Evolutionary conservation across 2,797 vertebrate species (phyloP).

Genomic region (Chiloscyllium punctatum): DNA sequence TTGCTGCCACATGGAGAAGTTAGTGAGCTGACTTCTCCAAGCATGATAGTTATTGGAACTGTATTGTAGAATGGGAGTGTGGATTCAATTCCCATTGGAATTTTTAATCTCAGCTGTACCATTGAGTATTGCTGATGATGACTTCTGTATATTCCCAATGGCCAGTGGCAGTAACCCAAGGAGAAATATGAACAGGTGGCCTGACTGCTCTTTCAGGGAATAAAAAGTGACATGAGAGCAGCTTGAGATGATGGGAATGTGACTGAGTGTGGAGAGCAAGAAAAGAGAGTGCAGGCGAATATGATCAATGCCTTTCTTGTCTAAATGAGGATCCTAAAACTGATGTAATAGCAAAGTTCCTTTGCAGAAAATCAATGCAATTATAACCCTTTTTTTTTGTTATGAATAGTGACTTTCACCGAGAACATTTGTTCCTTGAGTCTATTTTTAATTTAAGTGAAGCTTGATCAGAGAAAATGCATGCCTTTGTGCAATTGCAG

Average conservation of each 20-base stretch:
- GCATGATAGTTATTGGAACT: not conserved
- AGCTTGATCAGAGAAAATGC: not conserved
- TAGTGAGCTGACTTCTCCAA: not conserved
- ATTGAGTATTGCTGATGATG: not conserved
- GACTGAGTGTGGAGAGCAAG: not conserved
- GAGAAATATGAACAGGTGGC: not conserved
- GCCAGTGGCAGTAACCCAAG: not conserved
- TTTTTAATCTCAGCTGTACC: not conserved
- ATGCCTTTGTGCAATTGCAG: not conserved
- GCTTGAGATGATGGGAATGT: not conserved
- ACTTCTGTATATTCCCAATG: not conserved
- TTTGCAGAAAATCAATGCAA: not conserved
- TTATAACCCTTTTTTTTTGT: not conserved
- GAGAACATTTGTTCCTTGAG: not conserved
- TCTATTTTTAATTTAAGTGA: not conserved
- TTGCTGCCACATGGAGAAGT: not conserved
- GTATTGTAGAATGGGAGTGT: not conserved
- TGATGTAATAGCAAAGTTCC: not conserved
- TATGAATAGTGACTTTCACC: not conserved
- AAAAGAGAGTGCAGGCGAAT: not conserved
- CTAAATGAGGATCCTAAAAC: not conserved
- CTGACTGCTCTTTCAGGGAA: not conserved
- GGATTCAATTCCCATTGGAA: not conserved
- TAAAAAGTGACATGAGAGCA: not conserved
- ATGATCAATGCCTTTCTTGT: not conserved